Percentiles rank a stretch among this genome's conserved stretches.
phyloP scores from a whole-genome alignment of 2,888 invertebrate species.

The Nomada goodeniana region DNA sequence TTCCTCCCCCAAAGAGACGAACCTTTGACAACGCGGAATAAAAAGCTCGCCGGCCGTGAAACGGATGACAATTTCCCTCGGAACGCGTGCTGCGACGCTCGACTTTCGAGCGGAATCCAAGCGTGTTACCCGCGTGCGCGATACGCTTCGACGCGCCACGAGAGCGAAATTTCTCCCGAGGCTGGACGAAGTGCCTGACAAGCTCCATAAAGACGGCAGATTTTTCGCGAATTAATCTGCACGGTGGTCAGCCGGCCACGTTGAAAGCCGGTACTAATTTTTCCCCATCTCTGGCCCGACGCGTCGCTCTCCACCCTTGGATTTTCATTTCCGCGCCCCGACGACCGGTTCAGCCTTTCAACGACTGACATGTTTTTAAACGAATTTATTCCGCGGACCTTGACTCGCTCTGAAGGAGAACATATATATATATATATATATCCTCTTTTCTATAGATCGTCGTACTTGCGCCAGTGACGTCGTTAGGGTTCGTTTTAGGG shows the following conservation, averaged over 20 bases:
- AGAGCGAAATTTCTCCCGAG: conserved; percentile 33
- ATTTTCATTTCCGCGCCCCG: neutral
- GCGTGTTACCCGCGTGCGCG: conserved; percentile 1
- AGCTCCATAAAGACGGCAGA: conserved; percentile 17
- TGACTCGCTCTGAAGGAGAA: neutral
- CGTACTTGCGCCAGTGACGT: conserved; percentile 7
- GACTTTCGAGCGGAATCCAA: conserved; percentile 14
- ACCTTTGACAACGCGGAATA: neutral
- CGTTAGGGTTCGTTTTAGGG: neutral
- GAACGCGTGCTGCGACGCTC: conserved; percentile 6
- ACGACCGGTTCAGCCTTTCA: neutral
- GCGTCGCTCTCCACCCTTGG: neutral
- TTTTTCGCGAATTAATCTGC: conserved; percentile 34
- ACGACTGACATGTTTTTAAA: conserved; percentile 13
- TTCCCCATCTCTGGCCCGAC: conserved; percentile 8
- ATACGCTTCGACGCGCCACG: conserved; percentile 8
- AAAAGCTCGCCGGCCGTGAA: neutral
- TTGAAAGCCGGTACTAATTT: conserved; percentile 13
- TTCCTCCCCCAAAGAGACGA: too few relatives aligned
- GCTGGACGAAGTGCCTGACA: conserved; percentile 28
- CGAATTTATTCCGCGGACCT: conserved; percentile 24
- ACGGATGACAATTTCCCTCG: conserved; percentile 34
- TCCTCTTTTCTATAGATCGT: neutral
- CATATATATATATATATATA: neutral
- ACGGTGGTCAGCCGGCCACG: neutral